Base-by-base conservation (phyloP, 1,140 invertebrate genomes). In the Nautilus pompilius region DNA sequence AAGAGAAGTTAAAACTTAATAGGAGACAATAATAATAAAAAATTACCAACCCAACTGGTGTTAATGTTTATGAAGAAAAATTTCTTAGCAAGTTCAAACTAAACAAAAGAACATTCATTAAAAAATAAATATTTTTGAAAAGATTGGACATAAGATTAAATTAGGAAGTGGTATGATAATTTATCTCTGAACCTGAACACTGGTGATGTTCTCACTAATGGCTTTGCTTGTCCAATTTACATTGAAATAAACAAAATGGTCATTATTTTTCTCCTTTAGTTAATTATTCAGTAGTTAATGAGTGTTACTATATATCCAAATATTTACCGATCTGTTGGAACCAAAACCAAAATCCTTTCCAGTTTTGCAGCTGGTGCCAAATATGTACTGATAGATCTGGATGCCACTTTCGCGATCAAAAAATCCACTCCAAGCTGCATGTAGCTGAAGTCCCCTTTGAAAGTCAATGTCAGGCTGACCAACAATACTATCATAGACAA, bases 361-460 rank as follows among this genome's bases (percentile, higher is more conserved):
- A 34, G 46, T 34, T 17, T 70, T 6, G 56, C 71, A 72, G 4
- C 29, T 45, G 10, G 53, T 5, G 17, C 32, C 36, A 29, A 72
- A 20, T 17, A 54, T 63, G 29, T 72, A 61, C 3, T 56, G 55
- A 46, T 74, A 74, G 5, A 60, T n/a, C 10, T 36, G 46, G 13
- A 75, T 66, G 5, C 67, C 69, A 60, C 70, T 72, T 49, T 75
- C 73, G 28, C 65, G 69, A 51, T 75, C 73, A 41, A 67, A 58
- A 45, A 69, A 75, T 4, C 69, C 73, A 20, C 62, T 41, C 71
- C 71, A 73, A 30, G 63, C 55, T 10, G 66, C 58, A 28, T 48
- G 48, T 22, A 73, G 15, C 2, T 41, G 17, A 10, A 33, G 13
- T 0, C 58, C 41, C 55, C 67, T 69, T 13, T 66, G 69, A 53